phyloP scores from a whole-genome alignment of 2,888 invertebrate species.

The Stictocephala bisonia region DNA sequence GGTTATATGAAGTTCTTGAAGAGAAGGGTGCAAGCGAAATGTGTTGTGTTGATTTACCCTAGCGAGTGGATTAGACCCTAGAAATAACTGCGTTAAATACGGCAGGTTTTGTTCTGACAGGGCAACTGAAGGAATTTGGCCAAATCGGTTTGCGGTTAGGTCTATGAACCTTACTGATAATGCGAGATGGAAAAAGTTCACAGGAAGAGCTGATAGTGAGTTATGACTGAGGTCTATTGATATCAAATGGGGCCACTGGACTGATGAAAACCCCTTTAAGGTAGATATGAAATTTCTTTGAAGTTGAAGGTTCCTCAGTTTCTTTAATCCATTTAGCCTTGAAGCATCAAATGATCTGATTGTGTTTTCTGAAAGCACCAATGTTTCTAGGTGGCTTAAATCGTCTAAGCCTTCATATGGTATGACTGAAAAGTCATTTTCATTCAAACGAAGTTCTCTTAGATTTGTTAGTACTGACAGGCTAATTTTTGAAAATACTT shows the following conservation, averaged over 20 bases:
- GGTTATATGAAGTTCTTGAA: conserved; percentile 78
- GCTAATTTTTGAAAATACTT: not conserved
- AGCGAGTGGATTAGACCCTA: conserved; percentile 83
- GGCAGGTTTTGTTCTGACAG: conserved; percentile 75
- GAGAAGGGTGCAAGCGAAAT: conserved; percentile 64
- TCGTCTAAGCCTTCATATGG: conserved; percentile 83
- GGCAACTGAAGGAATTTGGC: conserved; percentile 80
- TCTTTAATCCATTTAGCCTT: conserved; percentile 78
- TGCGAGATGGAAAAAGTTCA: conserved; percentile 80
- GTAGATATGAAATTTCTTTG: conserved; percentile 80
- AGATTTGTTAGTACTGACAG: conserved; percentile 68
- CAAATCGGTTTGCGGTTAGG: conserved; percentile 80
- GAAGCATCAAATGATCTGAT: conserved; percentile 77
- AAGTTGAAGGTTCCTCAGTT: conserved; percentile 79
- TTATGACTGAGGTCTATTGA: conserved; percentile 82
- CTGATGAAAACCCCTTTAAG: conserved; percentile 72
- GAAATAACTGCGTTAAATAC: conserved; percentile 78
- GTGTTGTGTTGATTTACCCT: conserved; percentile 67
- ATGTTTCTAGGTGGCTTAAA: conserved; percentile 72
- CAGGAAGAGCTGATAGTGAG: conserved; percentile 77
- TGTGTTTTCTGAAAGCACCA: conserved; percentile 58
- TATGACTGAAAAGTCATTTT: conserved; percentile 78
- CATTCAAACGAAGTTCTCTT: conserved; percentile 79
- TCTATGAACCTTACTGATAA: conserved; percentile 78
- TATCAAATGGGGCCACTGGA: conserved; percentile 78